Evolutionary conservation across 1,140 invertebrate genomes (phyloP).

Genomic region (Dinothrombium tinctorium): DNA sequence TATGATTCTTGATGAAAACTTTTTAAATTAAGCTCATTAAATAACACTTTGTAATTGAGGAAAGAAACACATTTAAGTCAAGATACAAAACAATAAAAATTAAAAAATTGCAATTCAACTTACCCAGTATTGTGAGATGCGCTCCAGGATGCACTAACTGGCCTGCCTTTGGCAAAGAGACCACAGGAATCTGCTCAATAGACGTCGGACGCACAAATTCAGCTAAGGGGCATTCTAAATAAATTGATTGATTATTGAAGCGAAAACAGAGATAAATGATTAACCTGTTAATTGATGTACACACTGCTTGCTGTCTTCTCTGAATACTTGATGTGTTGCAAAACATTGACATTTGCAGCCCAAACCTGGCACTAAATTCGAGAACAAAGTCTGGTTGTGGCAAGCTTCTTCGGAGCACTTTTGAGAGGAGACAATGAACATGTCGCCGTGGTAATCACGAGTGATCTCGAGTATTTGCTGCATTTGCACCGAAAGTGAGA

Average conservation of each 20-base stretch:
- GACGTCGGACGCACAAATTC: constrained; percentile 48
- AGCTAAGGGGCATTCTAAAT: constrained; percentile 46
- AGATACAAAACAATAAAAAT: no score
- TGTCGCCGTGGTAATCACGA: constrained; percentile 12
- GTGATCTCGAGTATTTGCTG: no score
- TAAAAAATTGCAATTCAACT: constrained; percentile 17
- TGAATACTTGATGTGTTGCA: constrained; percentile 31
- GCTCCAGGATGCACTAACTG: constrained; percentile 63
- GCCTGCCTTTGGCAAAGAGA: constrained; percentile 52
- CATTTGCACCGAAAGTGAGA: no score
- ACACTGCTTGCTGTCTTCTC: constrained; percentile 40
- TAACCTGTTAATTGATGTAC: constrained; percentile 43
- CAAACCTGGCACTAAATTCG: constrained; percentile 8
- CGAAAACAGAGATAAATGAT: constrained; percentile 16
- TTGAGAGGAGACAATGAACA: constrained; percentile 5
- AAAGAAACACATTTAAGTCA: no score
- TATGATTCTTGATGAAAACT: no score
- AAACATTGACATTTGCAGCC: constrained; percentile 32
- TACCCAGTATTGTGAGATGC: constrained; percentile 55
- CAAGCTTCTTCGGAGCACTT: background rate
- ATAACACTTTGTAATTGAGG: no score
- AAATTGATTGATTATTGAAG: constrained; percentile 10
- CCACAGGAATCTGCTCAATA: constrained; percentile 50
- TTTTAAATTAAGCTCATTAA: no score
- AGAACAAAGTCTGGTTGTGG: constrained; percentile 5